Base-by-base conservation (phyloP, 2,888 invertebrate species). In the Leucozona laternaria region DNA sequence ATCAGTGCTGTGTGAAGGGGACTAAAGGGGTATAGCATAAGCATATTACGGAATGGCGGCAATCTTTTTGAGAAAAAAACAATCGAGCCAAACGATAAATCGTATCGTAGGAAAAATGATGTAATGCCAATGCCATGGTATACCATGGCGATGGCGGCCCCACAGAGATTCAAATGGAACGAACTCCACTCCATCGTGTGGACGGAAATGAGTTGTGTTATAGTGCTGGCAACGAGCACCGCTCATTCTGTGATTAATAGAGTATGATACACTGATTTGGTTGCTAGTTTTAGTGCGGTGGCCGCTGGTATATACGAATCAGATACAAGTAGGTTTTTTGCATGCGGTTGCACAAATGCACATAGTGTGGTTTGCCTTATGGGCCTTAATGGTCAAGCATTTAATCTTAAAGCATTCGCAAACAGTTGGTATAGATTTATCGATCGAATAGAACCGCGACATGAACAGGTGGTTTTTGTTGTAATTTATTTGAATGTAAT, bases 41-140 rank as follows among this genome's bases (percentile, higher is more conserved):
- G 64, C 25, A 70, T 58, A 81, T 75, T 78, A 78, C 70, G 43
- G 53, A 20, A 81, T 57, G 82, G 78, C 86, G 86, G 86, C 86
- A 72, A 79, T 78, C 82, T 86, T 78, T 86, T 78, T 86, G 71
- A 82, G 60, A 78, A 77, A 85, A 85, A 31, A 85, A 80, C 72
- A 76, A 78, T 81, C 81, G 77, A 82, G 50, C 58, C 53, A 53
- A 82, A 60, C 86, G 86, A 86, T 86, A 86, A 86, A 86, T 82
- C 80, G 71, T 79, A 76, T 70, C 80, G 73, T 81, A 62, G 73
- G 25, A 81, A 86, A 86, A 82, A 82, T 86, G 82, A 86, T 82
- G 82, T 75, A 86, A 86, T 86, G 82, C 68, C 58, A 68, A 34
- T 68, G 68, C 68, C 53, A 68, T 68, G 68, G 50, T 68, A 37